phyloP scores from a whole-genome alignment of 2,888 invertebrate genomes.

The Ptilodon capucinus region DNA sequence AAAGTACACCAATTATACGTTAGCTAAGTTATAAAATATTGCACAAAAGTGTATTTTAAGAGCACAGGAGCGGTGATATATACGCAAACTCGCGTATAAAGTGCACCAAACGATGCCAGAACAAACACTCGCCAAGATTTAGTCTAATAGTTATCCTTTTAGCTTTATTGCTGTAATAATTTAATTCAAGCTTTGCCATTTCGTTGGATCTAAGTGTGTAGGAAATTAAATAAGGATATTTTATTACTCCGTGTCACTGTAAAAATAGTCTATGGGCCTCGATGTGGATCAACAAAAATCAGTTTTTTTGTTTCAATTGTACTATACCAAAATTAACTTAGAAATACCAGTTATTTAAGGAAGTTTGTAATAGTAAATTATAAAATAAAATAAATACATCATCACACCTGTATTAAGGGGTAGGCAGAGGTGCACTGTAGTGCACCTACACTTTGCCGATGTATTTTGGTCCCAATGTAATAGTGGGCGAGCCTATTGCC shows the following conservation, averaged over 20 bases:
- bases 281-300: too few species aligned
- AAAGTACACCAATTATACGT: background rate
- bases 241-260: background rate
- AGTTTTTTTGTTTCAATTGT: too few species aligned
- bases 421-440: too few species aligned
- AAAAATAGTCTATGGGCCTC: background rate
- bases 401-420: too few species aligned
- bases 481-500: too few species aligned
- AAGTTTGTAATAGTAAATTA: background rate
- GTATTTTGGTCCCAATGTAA: too few species aligned
- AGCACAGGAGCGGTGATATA: background rate
- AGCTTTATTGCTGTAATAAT: constrained; percentile 1
- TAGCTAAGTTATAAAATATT: background rate
- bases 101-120: background rate
- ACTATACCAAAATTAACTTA: background rate
- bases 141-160: background rate
- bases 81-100: background rate
- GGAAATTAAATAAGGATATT: constrained; percentile 1
- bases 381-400: too few species aligned
- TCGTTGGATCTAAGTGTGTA: constrained; percentile 5
- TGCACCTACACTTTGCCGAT: too few species aligned
- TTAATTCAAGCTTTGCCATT: constrained; percentile 5
- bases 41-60: background rate
- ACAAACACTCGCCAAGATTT: constrained; percentile 1
- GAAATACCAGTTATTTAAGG: background rate